These are phyloP conservation scores for Cheilosia vernalis DNA, from an alignment of 2,888 invertebrate species.

Conservation along the genomic window DNA sequence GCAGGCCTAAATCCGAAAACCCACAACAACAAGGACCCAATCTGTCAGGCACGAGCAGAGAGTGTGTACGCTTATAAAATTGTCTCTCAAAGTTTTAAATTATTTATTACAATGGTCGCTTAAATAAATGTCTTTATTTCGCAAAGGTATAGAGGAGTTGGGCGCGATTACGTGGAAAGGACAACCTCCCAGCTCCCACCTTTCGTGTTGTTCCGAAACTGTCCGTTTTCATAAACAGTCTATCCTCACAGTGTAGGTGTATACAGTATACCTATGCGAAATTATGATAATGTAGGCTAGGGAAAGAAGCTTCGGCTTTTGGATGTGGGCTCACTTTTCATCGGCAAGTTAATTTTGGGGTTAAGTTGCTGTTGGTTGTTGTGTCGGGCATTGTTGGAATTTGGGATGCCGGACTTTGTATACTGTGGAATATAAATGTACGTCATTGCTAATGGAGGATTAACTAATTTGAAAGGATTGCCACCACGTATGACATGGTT, in stretches of 20 bases:
- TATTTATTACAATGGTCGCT: constrained; percentile 63
- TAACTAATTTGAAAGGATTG: constrained; percentile 44
- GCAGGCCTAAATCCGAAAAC: constrained; percentile 44
- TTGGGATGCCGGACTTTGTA: constrained; percentile 39
- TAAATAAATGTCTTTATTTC: constrained; percentile 61
- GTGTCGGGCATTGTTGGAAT: constrained; percentile 30
- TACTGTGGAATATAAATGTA: constrained; percentile 36
- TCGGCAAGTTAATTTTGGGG: constrained; percentile 45
- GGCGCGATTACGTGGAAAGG: constrained; percentile 6
- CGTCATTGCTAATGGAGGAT: constrained; percentile 39
- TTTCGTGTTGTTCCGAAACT: constrained; percentile 28
- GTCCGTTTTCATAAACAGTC: constrained; percentile 71
- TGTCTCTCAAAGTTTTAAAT: constrained; percentile 66
- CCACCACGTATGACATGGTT: not conserved
- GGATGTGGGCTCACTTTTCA: constrained; percentile 6
- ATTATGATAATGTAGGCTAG: constrained; percentile 58
- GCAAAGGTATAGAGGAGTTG: constrained; percentile 24
- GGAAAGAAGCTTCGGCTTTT: too few relatives aligned
- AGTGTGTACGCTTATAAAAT: constrained; percentile 53
- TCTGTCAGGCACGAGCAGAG: constrained; percentile 35
- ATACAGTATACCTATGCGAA: constrained; percentile 47
- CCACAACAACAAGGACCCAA: constrained; percentile 39
- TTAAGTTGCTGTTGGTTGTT: constrained; percentile 42
- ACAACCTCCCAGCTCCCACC: not conserved
- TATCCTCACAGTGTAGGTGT: not conserved